Percentiles rank a stretch among this genome's conserved stretches.
Evolutionary conservation across 1,140 invertebrate species (phyloP).

Genomic region (Drosophila asahinai): DNA sequence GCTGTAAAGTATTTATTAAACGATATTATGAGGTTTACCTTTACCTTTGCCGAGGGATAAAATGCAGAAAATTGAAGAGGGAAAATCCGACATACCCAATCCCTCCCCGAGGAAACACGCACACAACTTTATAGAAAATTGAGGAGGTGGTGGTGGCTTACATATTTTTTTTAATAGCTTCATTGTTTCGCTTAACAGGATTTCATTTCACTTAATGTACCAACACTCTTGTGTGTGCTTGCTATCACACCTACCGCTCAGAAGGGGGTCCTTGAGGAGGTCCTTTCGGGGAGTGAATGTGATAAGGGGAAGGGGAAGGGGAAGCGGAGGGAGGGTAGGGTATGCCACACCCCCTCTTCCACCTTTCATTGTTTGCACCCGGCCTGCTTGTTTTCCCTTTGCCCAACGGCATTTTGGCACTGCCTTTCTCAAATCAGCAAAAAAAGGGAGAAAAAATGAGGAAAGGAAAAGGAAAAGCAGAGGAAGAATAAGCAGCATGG

Average conservation of each 20-base stretch:
- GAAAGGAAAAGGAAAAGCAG: slow-evolving; percentile 13
- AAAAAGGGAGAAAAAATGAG: slow-evolving; percentile 22
- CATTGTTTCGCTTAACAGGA: slow-evolving; percentile 80
- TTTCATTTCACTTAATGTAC: slow-evolving; percentile 80
- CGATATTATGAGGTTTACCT: slow-evolving; percentile 79
- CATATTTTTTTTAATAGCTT: slow-evolving; percentile 77
- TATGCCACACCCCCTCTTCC: background rate
- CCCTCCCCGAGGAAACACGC: slow-evolving; percentile 1
- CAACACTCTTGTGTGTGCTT: slow-evolving; percentile 37
- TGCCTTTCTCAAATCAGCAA: slow-evolving; percentile 59
- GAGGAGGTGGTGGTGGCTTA: slow-evolving; percentile 15
- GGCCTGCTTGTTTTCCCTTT: slow-evolving; percentile 64
- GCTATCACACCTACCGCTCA: slow-evolving; percentile 29
- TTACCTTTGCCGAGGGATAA: slow-evolving; percentile 37
- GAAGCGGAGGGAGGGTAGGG: background rate
- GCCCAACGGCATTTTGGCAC: slow-evolving; percentile 70
- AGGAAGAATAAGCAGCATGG: slow-evolving; percentile 23
- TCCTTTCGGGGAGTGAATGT: background rate
- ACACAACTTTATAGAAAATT: background rate
- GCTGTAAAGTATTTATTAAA: slow-evolving; percentile 83
- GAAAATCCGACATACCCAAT: slow-evolving; percentile 12
- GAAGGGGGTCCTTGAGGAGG: slow-evolving; percentile 3
- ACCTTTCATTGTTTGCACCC: slow-evolving; percentile 65
- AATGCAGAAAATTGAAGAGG: slow-evolving; percentile 26
- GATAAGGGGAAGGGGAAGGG: background rate